Conservation (phyloP, 2,797 vertebrate genomes). For the Dicrostonyx torquatus region DNA sequence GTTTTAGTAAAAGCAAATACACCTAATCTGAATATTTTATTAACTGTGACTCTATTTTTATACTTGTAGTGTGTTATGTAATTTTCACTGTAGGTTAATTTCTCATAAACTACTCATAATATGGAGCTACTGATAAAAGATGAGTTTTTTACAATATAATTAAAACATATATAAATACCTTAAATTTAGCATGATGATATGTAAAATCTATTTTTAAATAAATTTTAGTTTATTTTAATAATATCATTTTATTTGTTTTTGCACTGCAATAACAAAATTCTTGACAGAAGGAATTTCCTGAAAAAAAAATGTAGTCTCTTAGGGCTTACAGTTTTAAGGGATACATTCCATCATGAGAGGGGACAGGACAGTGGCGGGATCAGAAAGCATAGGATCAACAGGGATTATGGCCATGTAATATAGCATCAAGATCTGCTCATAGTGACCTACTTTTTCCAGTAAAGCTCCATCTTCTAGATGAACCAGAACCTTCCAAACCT, state of each 20-base stretch:
- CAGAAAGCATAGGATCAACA: not conserved
- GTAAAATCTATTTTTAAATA: not conserved
- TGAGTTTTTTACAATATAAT: not conserved
- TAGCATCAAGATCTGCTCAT: not conserved
- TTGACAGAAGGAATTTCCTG: too few species aligned
- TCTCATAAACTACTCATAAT: not conserved
- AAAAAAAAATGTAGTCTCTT: too few species aligned
- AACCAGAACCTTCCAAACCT: not conserved
- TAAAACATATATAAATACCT: constrained; percentile 13
- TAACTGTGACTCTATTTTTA: constrained; percentile 1
- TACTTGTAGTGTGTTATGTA: not conserved
- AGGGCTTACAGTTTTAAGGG: not conserved
- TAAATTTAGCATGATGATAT: not conserved
- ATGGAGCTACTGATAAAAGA: not conserved
- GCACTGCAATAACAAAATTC: not conserved
- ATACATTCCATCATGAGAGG: not conserved
- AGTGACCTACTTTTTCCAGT: not conserved
- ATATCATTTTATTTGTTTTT: not conserved
- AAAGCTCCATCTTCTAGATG: not conserved
- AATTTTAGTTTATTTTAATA: not conserved
- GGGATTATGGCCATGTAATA: too few species aligned
- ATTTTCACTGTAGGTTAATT: not conserved
- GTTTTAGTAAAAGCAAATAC: not conserved
- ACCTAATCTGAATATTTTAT: not conserved
- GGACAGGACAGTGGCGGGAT: not conserved